Percentiles rank a stretch among this genome's conserved stretches.
phyloP scores from a whole-genome alignment of 2,113 vertebrate genomes.

The Microtus pennsylvanicus region DNA sequence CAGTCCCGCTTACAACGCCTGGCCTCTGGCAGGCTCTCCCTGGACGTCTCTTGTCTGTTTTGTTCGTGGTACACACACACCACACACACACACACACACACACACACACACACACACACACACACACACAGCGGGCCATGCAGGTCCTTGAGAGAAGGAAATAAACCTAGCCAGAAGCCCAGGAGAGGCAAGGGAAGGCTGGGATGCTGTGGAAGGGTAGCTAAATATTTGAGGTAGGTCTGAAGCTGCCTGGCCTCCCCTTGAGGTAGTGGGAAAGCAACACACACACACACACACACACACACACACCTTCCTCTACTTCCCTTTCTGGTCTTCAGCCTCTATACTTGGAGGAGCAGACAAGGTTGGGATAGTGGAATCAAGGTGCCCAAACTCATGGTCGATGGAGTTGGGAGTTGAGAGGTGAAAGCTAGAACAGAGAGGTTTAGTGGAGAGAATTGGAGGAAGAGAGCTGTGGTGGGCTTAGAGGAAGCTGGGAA shows the following conservation, averaged over 20 bases:
- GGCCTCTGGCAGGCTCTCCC: slow-evolving; percentile 65
- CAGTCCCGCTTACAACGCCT: slow-evolving; percentile 57
- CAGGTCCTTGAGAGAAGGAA: slow-evolving; percentile 58
- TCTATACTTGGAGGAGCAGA: slow-evolving; percentile 2
- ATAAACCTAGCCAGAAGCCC: background rate
- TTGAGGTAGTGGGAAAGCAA: background rate
- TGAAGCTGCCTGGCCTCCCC: background rate
- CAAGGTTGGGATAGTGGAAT: background rate
- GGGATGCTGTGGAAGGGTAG: background rate
- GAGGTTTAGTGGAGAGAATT: background rate
- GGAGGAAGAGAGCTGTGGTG: background rate
- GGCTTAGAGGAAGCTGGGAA: background rate
- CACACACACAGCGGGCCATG: background rate
- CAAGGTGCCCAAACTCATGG: background rate
- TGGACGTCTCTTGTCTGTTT: slow-evolving; percentile 76
- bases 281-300: accelerated
- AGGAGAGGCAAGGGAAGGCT: background rate
- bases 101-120: too few species aligned
- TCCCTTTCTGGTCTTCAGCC: background rate
- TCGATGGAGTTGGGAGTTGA: background rate
- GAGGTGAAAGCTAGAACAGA: background rate
- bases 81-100: background rate
- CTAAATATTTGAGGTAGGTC: background rate
- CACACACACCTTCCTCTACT: background rate
- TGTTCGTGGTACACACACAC: slow-evolving; percentile 71